Evolutionary conservation across 2,113 vertebrate genomes (phyloP).

Genomic region (Nothoprocta perdicaria): DNA sequence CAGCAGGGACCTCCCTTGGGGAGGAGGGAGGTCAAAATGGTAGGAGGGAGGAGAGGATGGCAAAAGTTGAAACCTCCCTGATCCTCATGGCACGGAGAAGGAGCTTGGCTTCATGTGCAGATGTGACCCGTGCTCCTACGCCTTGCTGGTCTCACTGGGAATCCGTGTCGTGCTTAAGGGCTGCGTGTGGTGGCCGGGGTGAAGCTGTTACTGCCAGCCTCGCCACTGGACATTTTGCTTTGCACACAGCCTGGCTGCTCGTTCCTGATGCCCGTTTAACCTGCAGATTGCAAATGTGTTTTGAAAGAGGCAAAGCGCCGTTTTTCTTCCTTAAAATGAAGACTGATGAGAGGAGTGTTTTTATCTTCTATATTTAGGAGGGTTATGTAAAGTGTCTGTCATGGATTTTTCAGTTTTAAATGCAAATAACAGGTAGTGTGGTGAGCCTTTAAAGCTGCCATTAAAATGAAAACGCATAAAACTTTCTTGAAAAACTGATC

Average conservation of each 20-base stretch:
- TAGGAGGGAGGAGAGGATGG: background rate
- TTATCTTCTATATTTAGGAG: background rate
- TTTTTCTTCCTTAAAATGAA: background rate
- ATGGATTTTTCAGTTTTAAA: slow-evolving; percentile 45
- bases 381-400: slow-evolving; percentile 54
- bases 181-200: background rate
- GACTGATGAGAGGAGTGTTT: background rate
- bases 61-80: background rate
- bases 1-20: background rate
- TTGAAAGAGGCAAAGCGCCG: background rate
- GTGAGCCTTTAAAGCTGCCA: slow-evolving; percentile 35
- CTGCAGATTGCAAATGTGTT: background rate
- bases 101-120: background rate
- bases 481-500: slow-evolving; percentile 31
- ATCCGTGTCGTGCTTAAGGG: background rate
- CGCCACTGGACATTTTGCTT: background rate
- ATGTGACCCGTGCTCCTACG: background rate
- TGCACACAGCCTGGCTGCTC: background rate
- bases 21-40: background rate
- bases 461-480: slow-evolving; percentile 35
- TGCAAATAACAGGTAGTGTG: slow-evolving; percentile 50
- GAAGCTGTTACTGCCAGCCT: background rate
- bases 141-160: background rate
- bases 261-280: background rate
- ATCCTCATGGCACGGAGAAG: rapidly evolving